Evolutionary conservation across 2,888 invertebrate species (phyloP).

Genomic region (Acleris laterana): DNA sequence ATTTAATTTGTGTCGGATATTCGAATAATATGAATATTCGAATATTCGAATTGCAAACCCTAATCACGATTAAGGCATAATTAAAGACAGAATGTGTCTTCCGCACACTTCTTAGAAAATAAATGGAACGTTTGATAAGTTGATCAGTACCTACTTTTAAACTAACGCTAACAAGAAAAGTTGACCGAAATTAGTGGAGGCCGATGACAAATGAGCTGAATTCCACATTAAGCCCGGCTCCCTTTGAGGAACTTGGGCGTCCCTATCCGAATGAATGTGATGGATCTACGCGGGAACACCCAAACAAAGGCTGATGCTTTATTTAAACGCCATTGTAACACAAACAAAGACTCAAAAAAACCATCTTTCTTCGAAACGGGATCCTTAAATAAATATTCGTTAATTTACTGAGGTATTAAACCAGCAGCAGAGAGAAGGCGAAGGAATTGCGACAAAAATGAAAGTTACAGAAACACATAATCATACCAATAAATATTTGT

Average conservation of each 20-base stretch:
- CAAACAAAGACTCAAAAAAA: slow-evolving; percentile 12
- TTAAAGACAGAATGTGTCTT: slow-evolving; percentile 3
- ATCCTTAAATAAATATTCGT: not conserved
- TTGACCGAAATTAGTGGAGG: slow-evolving; percentile 29
- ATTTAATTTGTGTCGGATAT: too few species aligned
- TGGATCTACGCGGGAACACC: slow-evolving; percentile 16
- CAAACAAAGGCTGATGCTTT: slow-evolving; percentile 27
- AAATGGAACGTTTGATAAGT: slow-evolving; percentile 24
- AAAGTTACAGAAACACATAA: too few species aligned
- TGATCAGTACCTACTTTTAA: slow-evolving; percentile 10
- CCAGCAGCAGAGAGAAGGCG: too few species aligned
- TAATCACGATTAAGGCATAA: slow-evolving; percentile 1
- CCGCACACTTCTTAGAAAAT: not conserved
- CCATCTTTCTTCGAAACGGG: not conserved
- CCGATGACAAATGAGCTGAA: slow-evolving; percentile 38
- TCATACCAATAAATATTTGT: too few species aligned
- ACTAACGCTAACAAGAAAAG: slow-evolving; percentile 31
- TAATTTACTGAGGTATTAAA: too few species aligned
- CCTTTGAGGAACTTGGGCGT: slow-evolving; percentile 31
- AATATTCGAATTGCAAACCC: too few species aligned
- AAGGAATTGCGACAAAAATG: too few species aligned
- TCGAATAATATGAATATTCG: too few species aligned
- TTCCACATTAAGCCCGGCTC: slow-evolving; percentile 25
- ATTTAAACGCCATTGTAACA: slow-evolving; percentile 10
- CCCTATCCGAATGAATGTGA: slow-evolving; percentile 32